Base-by-base conservation (phyloP, 2,113 vertebrate genomes). In the Phrynocephalus versicolor region DNA sequence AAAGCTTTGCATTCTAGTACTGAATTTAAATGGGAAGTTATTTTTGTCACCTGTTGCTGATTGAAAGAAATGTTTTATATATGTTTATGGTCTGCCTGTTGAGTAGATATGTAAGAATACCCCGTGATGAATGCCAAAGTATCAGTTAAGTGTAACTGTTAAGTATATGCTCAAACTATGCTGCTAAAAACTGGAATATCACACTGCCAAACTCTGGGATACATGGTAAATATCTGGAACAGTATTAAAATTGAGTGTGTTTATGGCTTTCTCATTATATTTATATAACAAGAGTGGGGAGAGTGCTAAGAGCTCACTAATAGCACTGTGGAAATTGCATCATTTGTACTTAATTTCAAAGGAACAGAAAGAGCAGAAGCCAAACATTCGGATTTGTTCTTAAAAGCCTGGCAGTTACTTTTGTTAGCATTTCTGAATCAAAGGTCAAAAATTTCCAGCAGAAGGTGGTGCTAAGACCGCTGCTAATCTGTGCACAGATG, bases 171-270 rank as follows among this genome's bases (percentile, higher is more conserved):
- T 92, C 88, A 83, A 89, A 65, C 79, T 92, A 79, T 88, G 86
- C 91, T 94, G 88, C 91, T 92, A 89, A 79, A 58, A 85, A 79
- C 85, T 87, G 80, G 88, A 79, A 89, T 1, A 0, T 89, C 86
- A 87, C 81, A 13, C 79, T 92, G 84, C 88, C 85, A 89, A 76
- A 90, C 27, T n/a, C 39, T 58, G 73, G 79, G 92, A 65, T 89
- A 85, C 87, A n/a, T 74, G 95, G 91, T 96, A 96, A 96, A 96
- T 93, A 94, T 51, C 87, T 81, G 82, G 45, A 89, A 89, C 69
- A 88, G 51, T 87, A 88, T 76, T 87, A 67, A 70, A 88, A 84
- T 71, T 80, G 75, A 86, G 82, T 21, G 0, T 85, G 45, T 84
- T 45, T 64, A 18, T 83, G 90, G 69, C 79, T 92, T 93, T 90